Evolutionary conservation across 1,140 invertebrate genomes (phyloP), one percentile per base, ranked within the genome.

Genomic region (Solenopsis invicta): DNA sequence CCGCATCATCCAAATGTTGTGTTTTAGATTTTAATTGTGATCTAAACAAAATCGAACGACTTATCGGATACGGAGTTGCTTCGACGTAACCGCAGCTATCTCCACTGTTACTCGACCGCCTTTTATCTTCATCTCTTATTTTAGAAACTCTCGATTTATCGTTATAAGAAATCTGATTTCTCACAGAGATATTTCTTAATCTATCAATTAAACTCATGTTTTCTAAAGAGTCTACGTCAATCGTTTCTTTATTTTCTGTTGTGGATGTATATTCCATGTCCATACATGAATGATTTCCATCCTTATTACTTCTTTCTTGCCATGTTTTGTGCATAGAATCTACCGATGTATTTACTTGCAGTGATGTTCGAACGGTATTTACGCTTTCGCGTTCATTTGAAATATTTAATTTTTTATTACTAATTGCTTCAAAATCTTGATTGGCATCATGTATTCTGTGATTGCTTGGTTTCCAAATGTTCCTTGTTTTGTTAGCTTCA

Each of bases 261-360:
- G 10, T 13, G 16, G 24, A n/a, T 50, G 18, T 75, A 82, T 9
- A 9, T 61, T n/a, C 37, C 10, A 9, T 64, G 13, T 72, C 2
- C 13, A 54, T 41, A 48, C 9, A 54, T 29, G 9, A 29, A 18
- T 12, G 16, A 50, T 86, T n/a, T 86, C 24, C 13, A 29, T 50
- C 18, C 9, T 45, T 50, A 71, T 59, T 66, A 54, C 67, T 54
- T 71, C 75, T 76, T 13, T 29, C 12, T 78, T 56, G 50, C 52
- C 24, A n/a, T 10, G 45, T 69, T 69, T 80, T 16, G 21, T n/a
- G 48, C 1, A n/a, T 52, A 24, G 75, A 90, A 89, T 93, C 88
- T 72, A 93, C 62, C 8, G 93, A 94, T 48, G 93, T 94, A 78
- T 94, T 94, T 84, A 94, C 90, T 87, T 90, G 78, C 50, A 94